Evolutionary conservation across 1,140 invertebrate genomes (phyloP).

Genomic region (Cherax destructor): DNA sequence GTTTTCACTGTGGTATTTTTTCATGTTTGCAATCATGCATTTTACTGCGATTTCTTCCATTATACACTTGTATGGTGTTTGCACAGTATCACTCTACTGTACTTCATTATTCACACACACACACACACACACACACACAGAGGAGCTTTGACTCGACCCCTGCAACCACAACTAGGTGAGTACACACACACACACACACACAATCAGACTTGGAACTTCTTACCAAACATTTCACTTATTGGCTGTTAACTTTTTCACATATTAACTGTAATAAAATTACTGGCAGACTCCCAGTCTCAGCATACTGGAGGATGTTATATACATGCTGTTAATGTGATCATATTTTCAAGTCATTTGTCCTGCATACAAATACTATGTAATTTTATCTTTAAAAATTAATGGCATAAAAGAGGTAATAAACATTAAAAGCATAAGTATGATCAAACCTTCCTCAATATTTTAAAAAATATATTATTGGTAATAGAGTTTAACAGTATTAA

Average conservation of each 20-base stretch:
- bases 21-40: too few species aligned
- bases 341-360: background rate
- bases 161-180: too few species aligned
- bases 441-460: background rate
- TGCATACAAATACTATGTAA: background rate
- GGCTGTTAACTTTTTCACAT: background rate
- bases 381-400: background rate
- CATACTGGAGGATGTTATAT: slow-evolving; percentile 10
- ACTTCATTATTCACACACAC: too few species aligned
- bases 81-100: too few species aligned
- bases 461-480: background rate
- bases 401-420: background rate
- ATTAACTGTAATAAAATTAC: background rate
- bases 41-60: too few species aligned
- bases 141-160: too few species aligned
- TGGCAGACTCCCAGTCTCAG: slow-evolving; percentile 25
- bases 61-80: too few species aligned
- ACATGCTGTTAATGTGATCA: background rate
- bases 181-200: too few species aligned
- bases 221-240: too few species aligned
- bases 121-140: too few species aligned
- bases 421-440: background rate
- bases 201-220: background rate
- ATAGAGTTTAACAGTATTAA: background rate
- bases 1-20: too few species aligned